Base-by-base conservation (phyloP, 2,888 invertebrate species). In the Pseudeuparius sepicola region DNA sequence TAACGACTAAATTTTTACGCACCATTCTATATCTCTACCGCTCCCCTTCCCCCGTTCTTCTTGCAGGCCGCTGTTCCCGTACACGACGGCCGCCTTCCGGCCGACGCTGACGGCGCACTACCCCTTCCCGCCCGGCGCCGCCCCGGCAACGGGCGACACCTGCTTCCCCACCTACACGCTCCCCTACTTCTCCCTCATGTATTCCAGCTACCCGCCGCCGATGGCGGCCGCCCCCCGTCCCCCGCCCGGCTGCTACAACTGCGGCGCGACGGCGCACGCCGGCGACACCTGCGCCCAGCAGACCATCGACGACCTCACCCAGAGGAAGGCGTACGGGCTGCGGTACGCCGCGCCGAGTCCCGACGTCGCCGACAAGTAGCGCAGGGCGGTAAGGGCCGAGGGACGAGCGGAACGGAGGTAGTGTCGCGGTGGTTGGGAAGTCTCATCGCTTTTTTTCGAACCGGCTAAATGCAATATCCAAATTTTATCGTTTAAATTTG, bases 221-320 rank as follows among this genome's bases (percentile, higher is more conserved):
- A 14, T 65, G 57, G 64, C 50, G 57, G 65, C 68, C 30, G 14
- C 43, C 47, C 72, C 46, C 71, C 71, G 31, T 10, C 70, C 72
- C 34, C 83, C 85, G 25, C 49, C 55, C n/a, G 56, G 57, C 36
- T 94, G 93, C 64, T 92, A 84, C 67, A 94, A 93, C 61, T 94
- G 94, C 65, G 93, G 93, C 40, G 81, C 79, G 34, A 72, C 76
- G 36, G 80, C 75, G 32, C 93, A 94, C 61, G 70, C 73, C 31
- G 89, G 89, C 14, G 70, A 75, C 50, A 92, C 92, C 49, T 94
- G 93, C 61, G 81, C 82, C 55, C 88, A 88, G 59, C 82, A 82
- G 44, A 87, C 87, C 36, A 87, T 93, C 76, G 92, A 94, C 61
- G 88, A 89, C 63, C 83, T 89, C 65, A 86, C 88, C 24, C 72